Base-by-base conservation (phyloP, 1,140 invertebrate species). In the Mycetomoellerius zeteki region DNA sequence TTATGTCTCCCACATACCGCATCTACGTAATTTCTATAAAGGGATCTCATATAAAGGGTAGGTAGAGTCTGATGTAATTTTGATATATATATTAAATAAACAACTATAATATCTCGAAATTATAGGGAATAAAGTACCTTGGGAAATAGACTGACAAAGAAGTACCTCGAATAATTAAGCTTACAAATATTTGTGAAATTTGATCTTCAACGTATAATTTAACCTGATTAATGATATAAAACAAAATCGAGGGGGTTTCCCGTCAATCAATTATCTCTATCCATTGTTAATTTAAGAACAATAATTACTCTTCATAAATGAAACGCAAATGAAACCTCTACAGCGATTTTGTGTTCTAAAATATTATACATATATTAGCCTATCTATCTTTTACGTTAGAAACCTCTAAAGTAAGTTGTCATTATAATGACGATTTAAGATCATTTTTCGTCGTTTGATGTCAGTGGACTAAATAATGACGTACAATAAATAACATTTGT, bases 71-170 rank as follows among this genome's bases (percentile, higher is more conserved):
- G 33, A 47, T 12, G n/a, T 60, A 33, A n/a, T 2, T 75, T 21
- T 58, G 12, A 5, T 12, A 27, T 12, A 0, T 50, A 47, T 60
- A n/a, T n/a, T n/a, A 30, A 84, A 50, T 73, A 75, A 84, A 71
- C 37, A 82, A 50, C 19, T 3, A 4, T 60, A 60, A 84, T 84
- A 43, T 43, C 7, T 43, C 3, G 19, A 58, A 82, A 82, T 82
- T 82, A 72, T 24, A 71, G 37, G 6, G 14, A 71, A 4, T 8
- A 3, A 71, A 71, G 10, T 2, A 47, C 0, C 7, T 6, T 52
- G 14, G 0, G 27, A 73, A 16, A 37, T 10, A 27, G 3, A 50
- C 7, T 67, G 21, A 3, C 30, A 47, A 24, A 80, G 4, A 67
- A 43, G 0, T 14, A 24, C 10, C 19, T 58, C 3, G 10, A 71